phyloP scores from a whole-genome alignment of 2,113 vertebrate genomes.

The Onychostruthus taczanowskii region DNA sequence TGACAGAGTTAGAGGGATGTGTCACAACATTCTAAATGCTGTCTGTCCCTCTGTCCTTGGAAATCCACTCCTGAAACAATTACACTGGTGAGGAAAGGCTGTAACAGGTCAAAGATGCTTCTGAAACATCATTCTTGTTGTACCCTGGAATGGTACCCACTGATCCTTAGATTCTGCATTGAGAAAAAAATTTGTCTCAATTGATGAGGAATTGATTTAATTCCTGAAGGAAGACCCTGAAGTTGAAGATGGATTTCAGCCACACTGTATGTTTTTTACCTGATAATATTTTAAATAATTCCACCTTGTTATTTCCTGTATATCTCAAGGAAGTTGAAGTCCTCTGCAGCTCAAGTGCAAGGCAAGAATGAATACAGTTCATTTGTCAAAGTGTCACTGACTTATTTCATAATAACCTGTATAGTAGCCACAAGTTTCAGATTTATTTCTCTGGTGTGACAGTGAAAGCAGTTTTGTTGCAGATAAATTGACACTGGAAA shows the following conservation, averaged over 20 bases:
- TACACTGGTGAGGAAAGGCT: background rate
- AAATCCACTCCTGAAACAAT: background rate
- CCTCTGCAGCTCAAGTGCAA: background rate
- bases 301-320: background rate
- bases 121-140: background rate
- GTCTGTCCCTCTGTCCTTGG: background rate
- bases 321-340: background rate
- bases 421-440: background rate
- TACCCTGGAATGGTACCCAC: background rate
- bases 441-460: background rate
- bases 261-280: background rate
- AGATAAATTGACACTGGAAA: background rate
- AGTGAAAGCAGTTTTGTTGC: background rate
- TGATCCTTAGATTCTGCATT: background rate
- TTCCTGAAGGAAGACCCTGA: background rate
- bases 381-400: background rate
- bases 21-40: background rate
- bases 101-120: background rate
- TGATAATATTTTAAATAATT: background rate
- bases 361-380: background rate
- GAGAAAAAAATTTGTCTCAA: background rate
- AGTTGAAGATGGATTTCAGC: background rate
- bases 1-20: background rate
- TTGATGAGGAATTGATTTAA: background rate
- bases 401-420: slow-evolving; percentile 8